Evolutionary conservation across 2,888 invertebrate genomes (phyloP).

Genomic region (Xestia xanthographa): DNA sequence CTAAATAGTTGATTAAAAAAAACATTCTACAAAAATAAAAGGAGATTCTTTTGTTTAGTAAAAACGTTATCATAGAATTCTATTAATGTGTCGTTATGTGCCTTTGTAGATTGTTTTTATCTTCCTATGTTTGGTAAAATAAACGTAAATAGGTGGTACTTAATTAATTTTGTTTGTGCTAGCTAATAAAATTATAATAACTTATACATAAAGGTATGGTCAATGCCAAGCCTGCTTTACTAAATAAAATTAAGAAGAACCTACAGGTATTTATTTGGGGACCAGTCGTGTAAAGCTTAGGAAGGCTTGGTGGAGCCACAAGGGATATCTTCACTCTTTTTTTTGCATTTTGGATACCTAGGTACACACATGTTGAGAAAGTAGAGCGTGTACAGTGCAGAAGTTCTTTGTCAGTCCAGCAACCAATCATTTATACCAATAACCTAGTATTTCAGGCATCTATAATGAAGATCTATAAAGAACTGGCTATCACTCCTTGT

Average conservation of each 20-base stretch:
- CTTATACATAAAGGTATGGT: no score
- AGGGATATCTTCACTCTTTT: neutral
- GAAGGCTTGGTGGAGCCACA: neutral
- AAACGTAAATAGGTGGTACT: neutral
- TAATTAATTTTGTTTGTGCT: no score
- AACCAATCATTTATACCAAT: constrained; percentile 4
- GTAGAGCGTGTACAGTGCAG: neutral
- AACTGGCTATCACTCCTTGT: no score
- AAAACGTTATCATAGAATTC: neutral
- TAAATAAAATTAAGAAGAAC: neutral
- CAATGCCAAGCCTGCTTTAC: no score
- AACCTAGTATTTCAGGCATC: constrained; percentile 6
- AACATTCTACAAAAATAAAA: neutral
- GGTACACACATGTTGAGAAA: neutral
- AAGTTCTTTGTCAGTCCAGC: constrained; percentile 6
- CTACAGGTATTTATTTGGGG: neutral
- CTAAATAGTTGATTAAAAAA: no score
- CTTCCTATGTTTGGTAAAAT: neutral
- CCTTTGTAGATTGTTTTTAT: neutral
- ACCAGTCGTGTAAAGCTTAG: neutral
- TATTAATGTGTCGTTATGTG: neutral
- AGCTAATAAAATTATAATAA: no score
- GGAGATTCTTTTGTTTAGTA: no score
- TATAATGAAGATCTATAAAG: neutral
- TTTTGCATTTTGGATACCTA: neutral